These are phyloP conservation scores for Stenodema calcarata DNA, from an alignment of 2,888 invertebrate genomes.

Conservation along the genomic window DNA sequence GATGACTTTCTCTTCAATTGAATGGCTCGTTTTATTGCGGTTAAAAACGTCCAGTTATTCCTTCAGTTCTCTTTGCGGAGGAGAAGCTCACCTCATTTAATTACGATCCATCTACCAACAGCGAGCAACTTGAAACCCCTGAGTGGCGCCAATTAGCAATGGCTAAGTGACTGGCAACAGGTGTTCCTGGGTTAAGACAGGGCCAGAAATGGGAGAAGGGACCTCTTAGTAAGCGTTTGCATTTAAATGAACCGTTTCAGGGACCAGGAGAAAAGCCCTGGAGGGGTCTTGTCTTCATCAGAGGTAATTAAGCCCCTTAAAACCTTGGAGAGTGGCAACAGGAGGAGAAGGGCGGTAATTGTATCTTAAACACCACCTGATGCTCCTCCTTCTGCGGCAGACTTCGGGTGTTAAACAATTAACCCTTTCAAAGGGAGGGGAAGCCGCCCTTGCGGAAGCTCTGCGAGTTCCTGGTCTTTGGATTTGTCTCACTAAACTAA, in stretches of 20 bases:
- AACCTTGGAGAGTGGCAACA: slow-evolving; percentile 29
- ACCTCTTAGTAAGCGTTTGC: slow-evolving; percentile 26
- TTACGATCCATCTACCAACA: neutral
- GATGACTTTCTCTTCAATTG: too few relatives aligned
- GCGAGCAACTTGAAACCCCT: neutral
- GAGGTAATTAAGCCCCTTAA: slow-evolving; percentile 41
- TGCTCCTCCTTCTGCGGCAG: neutral
- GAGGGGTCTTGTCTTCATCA: slow-evolving; percentile 43
- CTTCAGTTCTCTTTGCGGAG: too few relatives aligned
- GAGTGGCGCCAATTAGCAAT: slow-evolving; percentile 34
- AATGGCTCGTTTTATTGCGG: too few relatives aligned
- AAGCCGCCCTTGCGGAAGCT: neutral
- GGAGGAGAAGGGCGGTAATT: slow-evolving; percentile 25
- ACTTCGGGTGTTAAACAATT: slow-evolving; percentile 25
- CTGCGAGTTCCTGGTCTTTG: neutral
- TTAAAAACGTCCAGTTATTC: too few relatives aligned
- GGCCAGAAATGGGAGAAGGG: neutral
- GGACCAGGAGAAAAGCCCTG: slow-evolving; percentile 9
- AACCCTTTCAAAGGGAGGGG: slow-evolving; percentile 26
- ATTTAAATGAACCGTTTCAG: slow-evolving; percentile 42
- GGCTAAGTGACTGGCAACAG: slow-evolving; percentile 43
- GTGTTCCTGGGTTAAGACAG: slow-evolving; percentile 14
- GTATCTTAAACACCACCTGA: slow-evolving; percentile 46
- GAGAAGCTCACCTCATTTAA: too few relatives aligned
- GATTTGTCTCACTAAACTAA: neutral